Conservation (phyloP, 92 coral and sea anemone species). For the Pocillopora grandis region DNA sequence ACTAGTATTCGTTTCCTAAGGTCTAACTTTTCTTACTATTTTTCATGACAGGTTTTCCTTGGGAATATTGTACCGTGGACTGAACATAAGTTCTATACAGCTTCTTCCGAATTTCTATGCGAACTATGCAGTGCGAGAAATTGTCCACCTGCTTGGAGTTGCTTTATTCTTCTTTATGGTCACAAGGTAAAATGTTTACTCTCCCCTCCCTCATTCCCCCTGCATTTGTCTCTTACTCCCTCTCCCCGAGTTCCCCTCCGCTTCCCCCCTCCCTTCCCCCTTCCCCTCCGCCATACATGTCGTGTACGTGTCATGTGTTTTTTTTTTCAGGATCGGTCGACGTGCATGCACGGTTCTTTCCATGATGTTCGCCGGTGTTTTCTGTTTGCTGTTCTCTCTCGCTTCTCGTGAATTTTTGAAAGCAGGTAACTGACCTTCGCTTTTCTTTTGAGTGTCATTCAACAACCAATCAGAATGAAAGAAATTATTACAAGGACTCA, state of each 20-base stretch:
- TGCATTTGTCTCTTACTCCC: no score
- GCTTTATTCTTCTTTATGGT: conserved; percentile 47
- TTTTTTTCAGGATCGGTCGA: conserved; percentile 69
- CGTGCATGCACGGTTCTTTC: conserved; percentile 61
- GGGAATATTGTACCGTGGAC: conserved; percentile 68
- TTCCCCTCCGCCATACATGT: no score
- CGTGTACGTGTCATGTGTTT: background rate
- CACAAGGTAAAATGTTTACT: conserved; percentile 48
- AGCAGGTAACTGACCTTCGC: conserved; percentile 40
- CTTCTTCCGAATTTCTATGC: conserved; percentile 56
- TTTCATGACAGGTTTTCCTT: conserved; percentile 59
- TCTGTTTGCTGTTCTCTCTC: conserved; percentile 64
- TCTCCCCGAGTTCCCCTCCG: no score
- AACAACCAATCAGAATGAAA: no score
- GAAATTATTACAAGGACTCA: no score
- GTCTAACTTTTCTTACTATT: background rate
- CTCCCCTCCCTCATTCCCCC: no score
- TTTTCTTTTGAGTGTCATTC: no score
- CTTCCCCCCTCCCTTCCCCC: no score
- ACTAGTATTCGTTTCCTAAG: background rate
- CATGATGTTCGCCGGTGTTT: conserved; percentile 56
- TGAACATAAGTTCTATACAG: conserved; percentile 69
- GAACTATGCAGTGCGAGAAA: conserved; percentile 75
- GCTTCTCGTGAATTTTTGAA: conserved; percentile 61
- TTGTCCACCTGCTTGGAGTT: conserved; percentile 62